Conservation (phyloP, 2,888 invertebrate genomes). For the Ichneumoninae sp. region DNA sequence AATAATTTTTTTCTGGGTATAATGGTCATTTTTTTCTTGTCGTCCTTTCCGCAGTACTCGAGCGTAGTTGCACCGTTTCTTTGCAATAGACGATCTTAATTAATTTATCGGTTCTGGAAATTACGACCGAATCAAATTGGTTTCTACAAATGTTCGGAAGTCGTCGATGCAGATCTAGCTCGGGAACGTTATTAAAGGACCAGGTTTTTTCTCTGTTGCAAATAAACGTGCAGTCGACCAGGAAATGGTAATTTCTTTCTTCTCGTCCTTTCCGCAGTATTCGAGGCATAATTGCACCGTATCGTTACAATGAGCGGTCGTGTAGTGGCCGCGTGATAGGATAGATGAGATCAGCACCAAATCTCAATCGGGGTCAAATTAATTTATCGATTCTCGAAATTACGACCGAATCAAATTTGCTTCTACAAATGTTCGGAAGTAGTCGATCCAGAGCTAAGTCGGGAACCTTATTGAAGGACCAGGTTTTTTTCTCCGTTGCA, state of each 20-base stretch:
- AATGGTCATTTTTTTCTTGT: constrained; percentile 52
- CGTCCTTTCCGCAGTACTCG: constrained; percentile 68
- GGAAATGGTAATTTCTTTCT: constrained; percentile 30
- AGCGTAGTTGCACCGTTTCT: constrained; percentile 7
- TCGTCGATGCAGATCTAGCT: neutral
- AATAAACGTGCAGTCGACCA: neutral
- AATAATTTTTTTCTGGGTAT: no score
- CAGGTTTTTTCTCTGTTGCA: neutral
- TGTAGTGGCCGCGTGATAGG: no score
- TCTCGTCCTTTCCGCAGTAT: constrained; percentile 70
- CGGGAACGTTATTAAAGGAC: neutral
- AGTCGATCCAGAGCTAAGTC: neutral
- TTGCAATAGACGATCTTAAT: neutral
- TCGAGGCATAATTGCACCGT: neutral
- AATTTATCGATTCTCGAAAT: neutral
- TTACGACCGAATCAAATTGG: neutral
- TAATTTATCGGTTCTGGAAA: neutral
- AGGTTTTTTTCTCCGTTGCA: neutral
- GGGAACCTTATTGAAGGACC: neutral
- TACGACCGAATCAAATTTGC: neutral
- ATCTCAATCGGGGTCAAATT: no score
- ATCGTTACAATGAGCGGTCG: neutral
- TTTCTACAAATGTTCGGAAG: neutral
- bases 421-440: neutral
- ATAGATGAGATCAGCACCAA: no score